A percentile compares a stretch with the other conserved stretches of the same genome.
These are phyloP conservation scores for Plectropomus leopardus DNA, from an alignment of 2,113 vertebrate species.

Conservation along the genomic window DNA sequence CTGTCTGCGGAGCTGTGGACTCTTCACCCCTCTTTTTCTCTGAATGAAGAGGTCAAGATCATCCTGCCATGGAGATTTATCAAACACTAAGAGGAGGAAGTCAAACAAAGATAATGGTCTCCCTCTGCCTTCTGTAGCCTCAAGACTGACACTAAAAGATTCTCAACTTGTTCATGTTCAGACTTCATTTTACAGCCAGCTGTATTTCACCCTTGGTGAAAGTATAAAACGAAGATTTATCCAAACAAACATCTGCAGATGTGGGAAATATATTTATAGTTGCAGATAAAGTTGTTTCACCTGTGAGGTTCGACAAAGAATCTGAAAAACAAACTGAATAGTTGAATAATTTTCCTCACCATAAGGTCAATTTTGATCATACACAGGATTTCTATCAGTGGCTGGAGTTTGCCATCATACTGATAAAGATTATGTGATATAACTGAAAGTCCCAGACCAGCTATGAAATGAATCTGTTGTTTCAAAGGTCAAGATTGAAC, in stretches of 20 bases:
- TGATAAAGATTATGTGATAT: too few relatives aligned
- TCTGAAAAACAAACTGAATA: background rate
- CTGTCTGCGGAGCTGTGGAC: conserved; percentile 37
- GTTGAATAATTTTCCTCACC: too few relatives aligned
- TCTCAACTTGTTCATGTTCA: background rate
- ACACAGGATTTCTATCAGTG: too few relatives aligned
- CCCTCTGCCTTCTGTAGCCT: conserved; percentile 4
- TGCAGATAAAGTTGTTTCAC: background rate
- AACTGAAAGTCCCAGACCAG: too few relatives aligned
- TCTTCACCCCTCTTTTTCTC: conserved; percentile 48
- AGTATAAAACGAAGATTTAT: background rate
- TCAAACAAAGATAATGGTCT: conserved; percentile 57
- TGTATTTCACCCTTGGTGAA: too few relatives aligned
- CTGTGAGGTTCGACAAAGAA: too few relatives aligned
- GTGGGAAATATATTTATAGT: background rate
- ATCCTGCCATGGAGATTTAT: conserved; percentile 46
- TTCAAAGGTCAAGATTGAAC: too few relatives aligned
- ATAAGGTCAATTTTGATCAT: too few relatives aligned
- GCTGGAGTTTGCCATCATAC: too few relatives aligned
- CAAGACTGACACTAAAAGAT: background rate
- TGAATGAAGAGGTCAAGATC: conserved; percentile 61
- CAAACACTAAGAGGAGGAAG: conserved; percentile 52
- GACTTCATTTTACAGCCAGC: background rate
- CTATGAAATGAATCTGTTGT: too few relatives aligned
- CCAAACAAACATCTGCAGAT: background rate